Conservation (phyloP, 2,113 vertebrate species). For the Neogale vison region DNA sequence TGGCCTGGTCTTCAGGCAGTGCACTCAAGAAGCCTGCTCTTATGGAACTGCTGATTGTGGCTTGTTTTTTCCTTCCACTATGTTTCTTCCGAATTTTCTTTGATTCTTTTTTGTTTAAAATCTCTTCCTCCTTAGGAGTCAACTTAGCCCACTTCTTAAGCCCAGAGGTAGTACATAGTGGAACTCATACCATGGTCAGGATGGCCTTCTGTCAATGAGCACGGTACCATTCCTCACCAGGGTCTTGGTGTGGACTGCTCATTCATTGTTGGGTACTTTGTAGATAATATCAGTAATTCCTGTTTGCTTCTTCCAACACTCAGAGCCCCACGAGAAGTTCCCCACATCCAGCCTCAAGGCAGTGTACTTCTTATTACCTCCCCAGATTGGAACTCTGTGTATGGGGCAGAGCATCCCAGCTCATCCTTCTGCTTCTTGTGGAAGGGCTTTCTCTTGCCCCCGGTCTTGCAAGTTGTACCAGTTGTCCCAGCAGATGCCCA, state of each 20-base stretch:
- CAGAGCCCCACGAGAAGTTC: background rate
- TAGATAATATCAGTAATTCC: constrained; percentile 95
- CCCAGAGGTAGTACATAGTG: constrained; percentile 95
- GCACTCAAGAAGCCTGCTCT: background rate
- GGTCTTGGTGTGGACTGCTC: constrained; percentile 97
- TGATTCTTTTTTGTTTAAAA: constrained; percentile 96
- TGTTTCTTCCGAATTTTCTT: constrained; percentile 98
- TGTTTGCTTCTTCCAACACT: constrained; percentile 93
- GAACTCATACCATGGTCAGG: constrained; percentile 90
- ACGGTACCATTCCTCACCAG: constrained; percentile 97
- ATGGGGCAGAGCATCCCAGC: no score
- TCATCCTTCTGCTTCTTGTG: background rate
- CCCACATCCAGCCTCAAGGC: background rate
- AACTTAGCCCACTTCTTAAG: constrained; percentile 96
- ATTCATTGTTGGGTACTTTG: constrained; percentile 82
- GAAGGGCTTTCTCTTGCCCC: background rate
- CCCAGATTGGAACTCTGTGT: background rate
- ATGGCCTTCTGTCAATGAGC: constrained; percentile 93
- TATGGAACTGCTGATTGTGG: constrained; percentile 94
- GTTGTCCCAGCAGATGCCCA: background rate
- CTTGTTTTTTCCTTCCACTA: constrained; percentile 92
- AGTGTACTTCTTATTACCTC: background rate
- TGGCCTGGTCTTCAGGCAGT: background rate
- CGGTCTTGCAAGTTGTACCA: background rate
- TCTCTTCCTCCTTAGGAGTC: constrained; percentile 97